Evolutionary conservation across 2,113 vertebrate species (phyloP).

Genomic region (Corydoras sp.): DNA sequence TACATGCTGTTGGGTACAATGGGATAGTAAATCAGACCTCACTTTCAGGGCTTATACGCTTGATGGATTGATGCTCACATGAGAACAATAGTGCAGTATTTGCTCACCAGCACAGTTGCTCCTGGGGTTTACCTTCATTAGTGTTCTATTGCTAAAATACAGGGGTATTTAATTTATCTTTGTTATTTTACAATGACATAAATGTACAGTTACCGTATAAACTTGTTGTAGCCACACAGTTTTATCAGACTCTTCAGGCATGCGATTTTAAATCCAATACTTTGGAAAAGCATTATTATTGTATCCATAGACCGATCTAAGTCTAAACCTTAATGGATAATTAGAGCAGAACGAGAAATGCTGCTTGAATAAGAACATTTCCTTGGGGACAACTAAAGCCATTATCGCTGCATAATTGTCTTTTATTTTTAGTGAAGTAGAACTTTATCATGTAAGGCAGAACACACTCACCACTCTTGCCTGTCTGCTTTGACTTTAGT

Average conservation of each 20-base stretch:
- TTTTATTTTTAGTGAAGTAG: slow-evolving; percentile 71
- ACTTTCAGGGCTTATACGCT: neutral
- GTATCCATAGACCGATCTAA: neutral
- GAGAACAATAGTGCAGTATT: no score
- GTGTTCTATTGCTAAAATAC: no score
- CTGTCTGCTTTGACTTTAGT: neutral
- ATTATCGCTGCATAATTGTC: slow-evolving; percentile 68
- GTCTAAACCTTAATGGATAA: slow-evolving; percentile 19
- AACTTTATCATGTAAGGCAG: slow-evolving; percentile 51
- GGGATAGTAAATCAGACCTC: neutral
- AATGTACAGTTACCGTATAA: no score
- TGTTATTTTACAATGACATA: no score
- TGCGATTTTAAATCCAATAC: slow-evolving; percentile 8
- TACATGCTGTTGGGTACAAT: neutral
- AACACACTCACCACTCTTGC: slow-evolving; percentile 20
- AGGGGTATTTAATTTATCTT: no score
- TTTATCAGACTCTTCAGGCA: neutral
- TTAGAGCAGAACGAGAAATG: slow-evolving; percentile 41
- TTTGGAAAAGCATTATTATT: neutral
- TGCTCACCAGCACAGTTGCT: no score
- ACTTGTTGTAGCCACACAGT: no score
- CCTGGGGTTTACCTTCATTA: no score
- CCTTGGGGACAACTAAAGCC: slow-evolving; percentile 58
- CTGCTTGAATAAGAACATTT: slow-evolving; percentile 61
- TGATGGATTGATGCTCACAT: no score